phyloP scores from a whole-genome alignment of 1,140 invertebrate genomes.

The Zelostemma sp. region DNA sequence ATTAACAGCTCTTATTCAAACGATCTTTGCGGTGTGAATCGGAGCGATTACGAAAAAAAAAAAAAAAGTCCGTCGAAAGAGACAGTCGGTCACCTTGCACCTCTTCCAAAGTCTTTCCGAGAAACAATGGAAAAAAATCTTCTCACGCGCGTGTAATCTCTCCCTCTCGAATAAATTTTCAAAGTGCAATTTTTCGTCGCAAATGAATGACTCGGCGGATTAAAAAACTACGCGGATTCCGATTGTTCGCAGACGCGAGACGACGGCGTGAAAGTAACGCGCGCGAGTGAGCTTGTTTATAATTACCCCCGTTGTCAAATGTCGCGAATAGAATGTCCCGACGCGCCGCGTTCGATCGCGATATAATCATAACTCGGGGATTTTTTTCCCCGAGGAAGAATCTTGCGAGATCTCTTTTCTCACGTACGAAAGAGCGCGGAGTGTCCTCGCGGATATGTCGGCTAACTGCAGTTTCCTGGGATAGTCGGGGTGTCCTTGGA shows the following conservation, averaged over 20 bases:
- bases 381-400: background rate
- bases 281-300: background rate
- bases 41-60: too few species aligned
- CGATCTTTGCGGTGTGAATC: background rate
- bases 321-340: background rate
- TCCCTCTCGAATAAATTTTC: too few species aligned
- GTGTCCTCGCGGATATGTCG: conserved; percentile 51
- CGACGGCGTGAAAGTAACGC: background rate
- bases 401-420: background rate
- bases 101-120: background rate
- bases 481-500: conserved; percentile 62
- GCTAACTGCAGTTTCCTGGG: conserved; percentile 63
- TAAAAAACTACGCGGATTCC: too few species aligned
- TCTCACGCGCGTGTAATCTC: too few species aligned
- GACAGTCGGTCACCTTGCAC: background rate
- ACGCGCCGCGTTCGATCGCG: background rate
- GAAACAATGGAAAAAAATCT: too few species aligned
- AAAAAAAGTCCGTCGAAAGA: background rate
- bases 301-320: background rate
- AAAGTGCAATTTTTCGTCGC: too few species aligned
- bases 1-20: conserved; percentile 5
- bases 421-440: background rate
- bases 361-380: too few species aligned
- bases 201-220: too few species aligned
- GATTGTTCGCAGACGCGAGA: too few species aligned